Base-by-base conservation (phyloP, 1,140 invertebrate species). In the Pseudomyrmex dendroicus region DNA sequence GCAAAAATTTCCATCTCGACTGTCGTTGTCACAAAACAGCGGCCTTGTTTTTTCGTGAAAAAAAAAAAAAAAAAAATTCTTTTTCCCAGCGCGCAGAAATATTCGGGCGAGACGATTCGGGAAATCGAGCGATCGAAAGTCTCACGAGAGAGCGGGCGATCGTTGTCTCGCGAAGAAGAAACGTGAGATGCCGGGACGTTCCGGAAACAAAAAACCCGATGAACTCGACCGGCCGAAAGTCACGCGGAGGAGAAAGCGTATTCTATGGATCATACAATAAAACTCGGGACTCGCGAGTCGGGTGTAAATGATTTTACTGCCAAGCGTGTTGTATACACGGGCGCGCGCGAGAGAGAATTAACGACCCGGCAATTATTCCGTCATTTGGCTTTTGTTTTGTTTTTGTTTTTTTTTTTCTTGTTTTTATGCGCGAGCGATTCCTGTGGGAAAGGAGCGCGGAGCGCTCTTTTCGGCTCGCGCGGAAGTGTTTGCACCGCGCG, bases 271-370 rank as follows among this genome's bases (percentile, higher is more conserved):
- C 80, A 77, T 89, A 7, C 5, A 90, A 90, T 68, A 77, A 85
- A 83, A 66, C 17, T 67, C 61, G 44, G 20, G 63, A 35, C 56
- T n/a, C 25, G 63, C 15, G 61, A n/a, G 66, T 35, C 66, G 74
- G 70, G 88, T 89, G 85, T 85, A 89, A 90, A 90, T 89, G 78
- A 89, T 89, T 90, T 89, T 89, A 89, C 78, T 86, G 85, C 84
- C n/a, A 59, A 83, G 67, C 56, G 76, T 52, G 73, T 83, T 84
- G 35, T 7, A 20, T 20, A 7, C 35, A 83, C 73, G 70, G 56
- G 7, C 5, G 5, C 35, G 35, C 35, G 35, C 25, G 22, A 35
- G 35, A 35, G 73, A 35, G 72, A 85, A 89, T 89, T 89, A 89
- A 87, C 82, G 87, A 73, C 64, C 64, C 57, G 17, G 52, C 63